phyloP scores from a whole-genome alignment of 2,888 invertebrate genomes.

The Siphonodentalium dalli region DNA sequence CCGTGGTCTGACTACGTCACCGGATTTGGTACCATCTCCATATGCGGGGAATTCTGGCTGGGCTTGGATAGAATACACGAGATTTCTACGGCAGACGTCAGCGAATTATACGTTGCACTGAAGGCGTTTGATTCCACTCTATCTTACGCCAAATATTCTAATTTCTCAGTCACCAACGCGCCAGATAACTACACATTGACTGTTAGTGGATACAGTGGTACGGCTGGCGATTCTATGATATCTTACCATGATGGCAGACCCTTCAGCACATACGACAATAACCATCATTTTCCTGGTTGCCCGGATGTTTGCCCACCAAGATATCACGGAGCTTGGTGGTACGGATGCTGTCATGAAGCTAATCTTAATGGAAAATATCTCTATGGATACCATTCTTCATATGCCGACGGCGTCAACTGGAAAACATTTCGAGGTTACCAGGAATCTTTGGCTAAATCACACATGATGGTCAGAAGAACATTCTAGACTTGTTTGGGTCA shows the following conservation, averaged over 20 bases:
- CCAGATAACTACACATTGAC: neutral
- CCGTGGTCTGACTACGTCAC: slow-evolving; percentile 2
- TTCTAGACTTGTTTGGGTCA: no score
- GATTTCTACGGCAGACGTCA: neutral
- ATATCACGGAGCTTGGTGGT: slow-evolving; percentile 5
- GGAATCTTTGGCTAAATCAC: no score
- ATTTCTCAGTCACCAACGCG: neutral
- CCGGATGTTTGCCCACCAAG: neutral
- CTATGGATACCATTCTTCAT: no score
- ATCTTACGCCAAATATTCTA: neutral
- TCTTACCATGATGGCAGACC: neutral
- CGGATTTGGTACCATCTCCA: neutral
- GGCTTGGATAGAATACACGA: neutral
- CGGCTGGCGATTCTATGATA: neutral
- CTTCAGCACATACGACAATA: no score
- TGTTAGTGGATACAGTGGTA: neutral
- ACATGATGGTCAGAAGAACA: no score
- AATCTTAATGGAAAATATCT: slow-evolving; percentile 9
- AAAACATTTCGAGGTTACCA: no score
- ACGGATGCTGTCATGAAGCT: neutral
- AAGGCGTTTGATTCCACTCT: neutral
- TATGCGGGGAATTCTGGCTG: slow-evolving; percentile 5
- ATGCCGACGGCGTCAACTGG: no score
- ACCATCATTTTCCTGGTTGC: no score
- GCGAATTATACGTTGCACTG: neutral